A percentile compares a stretch with the other conserved stretches of the same genome.
Evolutionary conservation across 2,888 invertebrate species (phyloP).

Genomic region (Eledona agricola): DNA sequence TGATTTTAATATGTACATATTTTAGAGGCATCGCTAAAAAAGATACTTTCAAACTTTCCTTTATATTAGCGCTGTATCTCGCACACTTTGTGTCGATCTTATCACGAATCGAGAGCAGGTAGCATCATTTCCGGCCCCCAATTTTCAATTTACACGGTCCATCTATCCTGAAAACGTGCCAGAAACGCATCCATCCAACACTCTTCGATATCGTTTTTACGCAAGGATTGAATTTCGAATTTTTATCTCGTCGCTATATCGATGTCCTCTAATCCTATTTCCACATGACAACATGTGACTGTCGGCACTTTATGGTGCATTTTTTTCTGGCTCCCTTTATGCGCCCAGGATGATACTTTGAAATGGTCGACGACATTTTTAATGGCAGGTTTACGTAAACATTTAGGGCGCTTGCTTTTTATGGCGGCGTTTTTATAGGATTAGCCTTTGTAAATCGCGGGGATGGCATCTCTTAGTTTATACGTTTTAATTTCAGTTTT

Average conservation of each 20-base stretch:
- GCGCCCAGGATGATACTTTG: constrained; percentile 2
- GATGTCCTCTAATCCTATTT: constrained; percentile 55
- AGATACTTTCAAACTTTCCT: too few relatives aligned
- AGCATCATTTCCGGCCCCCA: constrained; percentile 44
- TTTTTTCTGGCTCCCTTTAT: constrained; percentile 17
- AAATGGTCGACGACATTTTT: constrained; percentile 23
- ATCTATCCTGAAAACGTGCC: constrained; percentile 47
- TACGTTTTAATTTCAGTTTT: constrained; percentile 63
- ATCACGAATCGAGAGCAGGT: too few relatives aligned
- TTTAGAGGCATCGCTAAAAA: too few relatives aligned
- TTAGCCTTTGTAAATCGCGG: constrained; percentile 5
- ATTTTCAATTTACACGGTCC: constrained; percentile 52
- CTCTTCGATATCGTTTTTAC: constrained; percentile 44
- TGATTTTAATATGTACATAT: too few relatives aligned
- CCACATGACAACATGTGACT: constrained; percentile 50
- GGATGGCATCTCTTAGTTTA: constrained; percentile 1
- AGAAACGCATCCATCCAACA: constrained; percentile 42
- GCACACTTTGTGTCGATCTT: too few relatives aligned
- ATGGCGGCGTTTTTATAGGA: constrained; percentile 28
- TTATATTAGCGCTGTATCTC: too few relatives aligned
- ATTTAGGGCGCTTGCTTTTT: constrained; percentile 25
- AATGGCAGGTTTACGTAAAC: constrained; percentile 34
- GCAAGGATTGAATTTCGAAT: constrained; percentile 41
- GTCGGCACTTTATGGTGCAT: constrained; percentile 47
- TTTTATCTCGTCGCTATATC: constrained; percentile 45